Evolutionary conservation across 2,113 vertebrate species (phyloP), one percentile per base, ranked within the genome.

Genomic region (Turdus rufiventris): DNA sequence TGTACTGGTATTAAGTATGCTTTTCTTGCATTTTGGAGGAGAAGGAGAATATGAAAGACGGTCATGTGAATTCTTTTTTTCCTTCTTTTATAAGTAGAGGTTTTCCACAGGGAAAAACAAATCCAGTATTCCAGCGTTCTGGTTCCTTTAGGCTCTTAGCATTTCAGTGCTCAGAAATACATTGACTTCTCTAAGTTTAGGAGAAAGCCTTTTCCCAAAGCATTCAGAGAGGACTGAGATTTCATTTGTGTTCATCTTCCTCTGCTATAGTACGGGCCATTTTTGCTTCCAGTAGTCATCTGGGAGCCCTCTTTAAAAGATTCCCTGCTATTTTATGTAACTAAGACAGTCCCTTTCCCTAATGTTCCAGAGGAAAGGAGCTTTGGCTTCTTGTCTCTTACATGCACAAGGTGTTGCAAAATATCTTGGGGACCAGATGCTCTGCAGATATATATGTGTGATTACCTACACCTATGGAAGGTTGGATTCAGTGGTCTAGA

Each of bases 371-470:
- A 34, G 26, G 10, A 85, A 45, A 72, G 38, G 38, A 79, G 12
- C 29, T 72, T 56, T 82, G 66, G 5, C 28, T 74, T 81, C 56
- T 74, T 82, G 19, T 48, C 56, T 74, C 17, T 57, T 75, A 33
- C 8, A 12, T 2, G 2, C 14, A 45, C 20, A 50, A 54, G 10
- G 16, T 53, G 7, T 71, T 53, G 31, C 47, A 28, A 51, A 82
- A 17, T 31, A 26, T 76, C 61, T 31, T 48, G 43, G 54, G 43
- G n/a, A 20, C 29, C 42, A 48, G 25, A 13, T 75, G 43, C 53
- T 74, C 14, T 71, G 57, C 33, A 58, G 31, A 24, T 48, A 9
- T 0, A 5, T 3, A 0, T 6, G 2, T 11, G 18, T 62, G 20
- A 33, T 42, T 86, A 21, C 51, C 6, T 21, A 24, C 34, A 50